These are phyloP conservation scores for Xerus rutilus DNA, from an alignment of 2,797 vertebrate species.

Conservation along the genomic window DNA sequence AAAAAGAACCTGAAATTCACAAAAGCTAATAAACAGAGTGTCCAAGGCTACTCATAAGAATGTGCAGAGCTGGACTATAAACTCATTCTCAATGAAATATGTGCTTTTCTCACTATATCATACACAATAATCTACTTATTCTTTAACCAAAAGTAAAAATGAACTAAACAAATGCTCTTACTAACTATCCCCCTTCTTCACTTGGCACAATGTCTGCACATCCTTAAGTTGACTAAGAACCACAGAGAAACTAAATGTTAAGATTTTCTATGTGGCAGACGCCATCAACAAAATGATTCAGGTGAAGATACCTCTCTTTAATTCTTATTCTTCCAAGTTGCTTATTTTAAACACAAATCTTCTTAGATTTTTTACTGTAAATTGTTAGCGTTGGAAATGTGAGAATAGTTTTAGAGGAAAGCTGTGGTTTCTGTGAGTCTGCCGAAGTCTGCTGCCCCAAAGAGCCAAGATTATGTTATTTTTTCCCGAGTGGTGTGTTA, in stretches of 20 bases:
- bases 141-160: conserved; percentile 60
- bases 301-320: conserved; percentile 7
- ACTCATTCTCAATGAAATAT: neutral
- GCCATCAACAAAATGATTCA: conserved; percentile 42
- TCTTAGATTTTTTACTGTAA: conserved; percentile 44
- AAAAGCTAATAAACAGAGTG: neutral
- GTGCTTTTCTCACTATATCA: neutral
- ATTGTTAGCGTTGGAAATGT: conserved; percentile 66
- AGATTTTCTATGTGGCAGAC: neutral
- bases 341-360: conserved; percentile 73
- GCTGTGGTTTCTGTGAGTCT: conserved; percentile 57
- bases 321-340: conserved; percentile 43
- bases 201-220: neutral
- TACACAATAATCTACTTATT: neutral
- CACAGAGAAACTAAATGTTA: conserved; percentile 23
- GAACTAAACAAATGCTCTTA: conserved; percentile 14
- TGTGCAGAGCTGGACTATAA: neutral
- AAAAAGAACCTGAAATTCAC: neutral
- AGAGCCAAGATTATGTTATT: conserved; percentile 60
- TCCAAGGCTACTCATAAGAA: neutral
- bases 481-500: conserved; percentile 1
- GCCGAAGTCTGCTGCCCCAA: conserved; percentile 57
- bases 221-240: conserved; percentile 30
- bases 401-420: conserved; percentile 68
- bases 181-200: neutral